These are phyloP conservation scores for Galeopsomyia nigrocyanea DNA, from an alignment of 2,888 invertebrate species.

Conservation along the genomic window DNA sequence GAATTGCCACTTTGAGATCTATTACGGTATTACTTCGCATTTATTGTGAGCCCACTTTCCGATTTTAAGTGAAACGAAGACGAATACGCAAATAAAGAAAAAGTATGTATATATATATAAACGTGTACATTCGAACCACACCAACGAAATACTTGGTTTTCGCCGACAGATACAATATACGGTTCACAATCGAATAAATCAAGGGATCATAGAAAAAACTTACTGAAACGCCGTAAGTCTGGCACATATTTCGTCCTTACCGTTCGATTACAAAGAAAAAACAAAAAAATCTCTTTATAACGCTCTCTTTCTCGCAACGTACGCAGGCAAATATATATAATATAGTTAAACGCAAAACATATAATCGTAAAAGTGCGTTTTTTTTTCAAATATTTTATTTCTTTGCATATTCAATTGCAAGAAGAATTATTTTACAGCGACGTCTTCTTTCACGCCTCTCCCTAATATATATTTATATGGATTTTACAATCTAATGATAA, in stretches of 20 bases:
- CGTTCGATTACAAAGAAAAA: not conserved
- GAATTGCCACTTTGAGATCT: slow-evolving; percentile 49
- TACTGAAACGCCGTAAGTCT: slow-evolving; percentile 22
- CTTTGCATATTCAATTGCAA: slow-evolving; percentile 35
- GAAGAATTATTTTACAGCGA: slow-evolving; percentile 47
- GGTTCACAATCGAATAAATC: slow-evolving; percentile 4
- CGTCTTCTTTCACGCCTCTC: slow-evolving; percentile 19
- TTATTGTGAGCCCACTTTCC: slow-evolving; percentile 41
- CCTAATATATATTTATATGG: slow-evolving; percentile 35
- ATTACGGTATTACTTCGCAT: slow-evolving; percentile 44
- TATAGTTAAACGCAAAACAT: slow-evolving; percentile 21
- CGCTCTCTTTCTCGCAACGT: slow-evolving; percentile 20
- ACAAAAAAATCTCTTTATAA: slow-evolving; percentile 3
- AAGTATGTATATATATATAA: not conserved
- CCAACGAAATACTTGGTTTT: slow-evolving; percentile 16
- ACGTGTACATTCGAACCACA: slow-evolving; percentile 15
- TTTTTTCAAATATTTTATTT: slow-evolving; percentile 8
- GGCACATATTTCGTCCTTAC: slow-evolving; percentile 1
- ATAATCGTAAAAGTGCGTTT: slow-evolving; percentile 33
- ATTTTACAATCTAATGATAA: slow-evolving; percentile 42
- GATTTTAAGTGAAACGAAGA: slow-evolving; percentile 24
- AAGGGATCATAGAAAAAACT: slow-evolving; percentile 12
- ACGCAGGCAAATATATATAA: slow-evolving; percentile 32
- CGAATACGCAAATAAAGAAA: slow-evolving; percentile 12
- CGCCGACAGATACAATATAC: not conserved